Conservation (phyloP, 2,113 vertebrate genomes). For the Phodopus roborovskii region DNA sequence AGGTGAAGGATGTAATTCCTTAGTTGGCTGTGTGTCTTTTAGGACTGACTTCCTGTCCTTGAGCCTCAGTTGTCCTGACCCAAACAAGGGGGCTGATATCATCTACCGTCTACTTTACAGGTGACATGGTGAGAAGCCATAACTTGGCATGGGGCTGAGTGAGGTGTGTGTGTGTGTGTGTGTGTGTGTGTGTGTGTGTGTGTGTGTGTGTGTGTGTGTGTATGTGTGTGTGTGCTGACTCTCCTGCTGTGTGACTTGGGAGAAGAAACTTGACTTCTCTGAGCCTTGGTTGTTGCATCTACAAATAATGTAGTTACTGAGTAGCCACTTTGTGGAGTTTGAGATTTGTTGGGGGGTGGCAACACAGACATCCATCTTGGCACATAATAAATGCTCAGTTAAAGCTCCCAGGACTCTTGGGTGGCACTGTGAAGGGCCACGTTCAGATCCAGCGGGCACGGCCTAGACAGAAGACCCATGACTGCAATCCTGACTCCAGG, state of each 20-base stretch:
- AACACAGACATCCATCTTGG: background rate
- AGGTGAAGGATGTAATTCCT: background rate
- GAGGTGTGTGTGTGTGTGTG: too few relatives aligned
- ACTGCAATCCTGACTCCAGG: background rate
- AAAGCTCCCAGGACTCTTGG: background rate
- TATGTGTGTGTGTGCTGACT: background rate
- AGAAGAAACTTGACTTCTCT: background rate
- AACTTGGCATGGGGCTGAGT: background rate
- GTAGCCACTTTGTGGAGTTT: background rate
- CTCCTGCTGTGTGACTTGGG: background rate
- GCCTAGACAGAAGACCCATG: background rate
- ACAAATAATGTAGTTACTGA: background rate
- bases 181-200: too few relatives aligned
- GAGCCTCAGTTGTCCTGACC: background rate
- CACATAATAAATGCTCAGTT: conserved; percentile 52
- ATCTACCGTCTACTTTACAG: background rate
- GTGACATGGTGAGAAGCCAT: background rate
- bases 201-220: too few relatives aligned
- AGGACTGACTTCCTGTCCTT: background rate
- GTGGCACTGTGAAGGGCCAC: rapidly evolving
- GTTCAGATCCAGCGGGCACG: background rate
- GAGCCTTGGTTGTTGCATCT: background rate
- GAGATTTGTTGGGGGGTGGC: background rate
- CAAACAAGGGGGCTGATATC: background rate
- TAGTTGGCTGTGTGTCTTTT: background rate